Evolutionary conservation across 2,888 invertebrate genomes (phyloP).

Genomic region (Andrena trimmerana): DNA sequence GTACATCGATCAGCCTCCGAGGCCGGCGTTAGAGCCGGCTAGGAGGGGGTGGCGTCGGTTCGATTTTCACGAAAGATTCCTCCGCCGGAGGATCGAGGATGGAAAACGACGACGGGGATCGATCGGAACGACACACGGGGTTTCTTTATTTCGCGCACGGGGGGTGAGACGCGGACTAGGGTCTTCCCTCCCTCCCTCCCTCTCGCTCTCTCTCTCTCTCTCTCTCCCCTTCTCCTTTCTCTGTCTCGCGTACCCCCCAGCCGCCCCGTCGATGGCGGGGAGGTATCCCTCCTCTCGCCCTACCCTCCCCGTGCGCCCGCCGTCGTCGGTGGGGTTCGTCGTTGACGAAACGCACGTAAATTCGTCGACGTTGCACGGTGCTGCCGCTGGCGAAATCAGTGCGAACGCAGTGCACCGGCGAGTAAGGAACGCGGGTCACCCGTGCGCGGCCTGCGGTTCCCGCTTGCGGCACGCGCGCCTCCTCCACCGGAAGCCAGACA

Average conservation of each 20-base stretch:
- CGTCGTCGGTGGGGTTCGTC: conserved; percentile 58
- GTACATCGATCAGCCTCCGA: conserved; percentile 43
- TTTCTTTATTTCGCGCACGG: conserved; percentile 46
- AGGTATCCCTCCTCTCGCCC: conserved; percentile 42
- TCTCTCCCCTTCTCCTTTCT: too few relatives aligned
- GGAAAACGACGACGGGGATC: conserved; percentile 38
- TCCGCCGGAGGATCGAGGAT: conserved; percentile 38
- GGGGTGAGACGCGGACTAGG: conserved; percentile 1
- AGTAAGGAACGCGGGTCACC: conserved; percentile 70
- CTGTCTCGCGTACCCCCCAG: conserved; percentile 13
- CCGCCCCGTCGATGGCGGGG: conserved; percentile 53
- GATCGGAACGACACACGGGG: conserved; percentile 33
- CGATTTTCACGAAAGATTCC: conserved; percentile 38
- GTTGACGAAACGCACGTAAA: conserved; percentile 71
- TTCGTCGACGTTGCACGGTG: conserved; percentile 70
- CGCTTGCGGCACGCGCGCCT: conserved; percentile 67
- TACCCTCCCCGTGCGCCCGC: conserved; percentile 32
- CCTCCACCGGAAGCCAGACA: conserved; percentile 49
- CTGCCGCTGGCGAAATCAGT: conserved; percentile 68
- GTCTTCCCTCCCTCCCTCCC: neutral
- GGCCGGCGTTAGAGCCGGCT: neutral
- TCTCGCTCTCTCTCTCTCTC: too few relatives aligned
- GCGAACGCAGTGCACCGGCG: conserved; percentile 70
- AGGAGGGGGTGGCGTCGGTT: conserved; percentile 16
- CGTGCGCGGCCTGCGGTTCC: conserved; percentile 70